phyloP scores from a whole-genome alignment of 1,140 invertebrate species.

The Trichoplusia ni region DNA sequence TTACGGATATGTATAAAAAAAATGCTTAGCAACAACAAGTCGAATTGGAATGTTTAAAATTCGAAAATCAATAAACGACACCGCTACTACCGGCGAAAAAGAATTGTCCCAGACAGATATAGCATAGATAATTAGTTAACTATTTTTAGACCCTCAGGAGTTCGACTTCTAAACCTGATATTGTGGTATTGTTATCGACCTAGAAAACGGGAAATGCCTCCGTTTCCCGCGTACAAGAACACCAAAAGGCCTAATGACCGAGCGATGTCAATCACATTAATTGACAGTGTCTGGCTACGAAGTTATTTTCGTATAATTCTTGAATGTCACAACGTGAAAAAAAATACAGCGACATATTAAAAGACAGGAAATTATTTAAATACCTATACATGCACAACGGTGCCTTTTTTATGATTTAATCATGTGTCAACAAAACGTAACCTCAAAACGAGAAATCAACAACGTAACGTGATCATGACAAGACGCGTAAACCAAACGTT shows the following conservation, averaged over 20 bases:
- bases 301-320: conserved; percentile 64
- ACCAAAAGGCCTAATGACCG: conserved; percentile 61
- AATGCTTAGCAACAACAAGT: no score
- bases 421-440: conserved; percentile 74
- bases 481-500: conserved; percentile 38
- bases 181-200: conserved; percentile 35
- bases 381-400: not conserved
- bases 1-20: no score
- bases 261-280: conserved; percentile 76
- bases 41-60: not conserved
- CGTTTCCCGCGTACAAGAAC: conserved; percentile 31
- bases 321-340: conserved; percentile 37
- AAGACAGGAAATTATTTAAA: conserved; percentile 29
- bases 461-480: conserved; percentile 64
- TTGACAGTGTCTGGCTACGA: conserved; percentile 64
- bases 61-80: not conserved
- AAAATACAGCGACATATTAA: conserved; percentile 29
- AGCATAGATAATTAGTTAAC: conserved; percentile 13
- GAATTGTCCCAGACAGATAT: not conserved
- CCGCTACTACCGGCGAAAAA: not conserved
- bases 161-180: not conserved
- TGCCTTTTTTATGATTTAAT: conserved; percentile 36
- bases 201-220: conserved; percentile 37
- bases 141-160: conserved; percentile 13
- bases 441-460: conserved; percentile 76